Percentiles rank a stretch among this genome's conserved stretches.
Evolutionary conservation across 1,140 invertebrate genomes (phyloP).

Genomic region (Diploscapter pachys): DNA sequence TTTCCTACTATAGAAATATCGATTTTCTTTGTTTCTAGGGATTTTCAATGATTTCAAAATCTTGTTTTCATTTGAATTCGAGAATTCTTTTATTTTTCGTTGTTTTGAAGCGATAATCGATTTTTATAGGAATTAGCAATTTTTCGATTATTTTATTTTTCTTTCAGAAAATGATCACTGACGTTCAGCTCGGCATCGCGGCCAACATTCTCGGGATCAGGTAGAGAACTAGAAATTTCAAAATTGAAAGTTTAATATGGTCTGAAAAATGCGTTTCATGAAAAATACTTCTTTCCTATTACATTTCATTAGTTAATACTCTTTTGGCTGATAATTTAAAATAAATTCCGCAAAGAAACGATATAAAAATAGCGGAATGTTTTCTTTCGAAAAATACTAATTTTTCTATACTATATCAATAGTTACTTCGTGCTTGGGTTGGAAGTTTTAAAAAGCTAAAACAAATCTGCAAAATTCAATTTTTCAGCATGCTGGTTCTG

Average conservation of each 20-base stretch:
- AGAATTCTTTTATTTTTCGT: not conserved
- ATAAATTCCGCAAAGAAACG: too few species aligned
- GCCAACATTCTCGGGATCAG: conserved; percentile 56
- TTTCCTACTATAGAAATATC: not conserved
- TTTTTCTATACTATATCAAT: too few species aligned
- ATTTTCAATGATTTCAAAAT: not conserved
- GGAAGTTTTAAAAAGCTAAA: too few species aligned
- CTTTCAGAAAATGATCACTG: conserved; percentile 51
- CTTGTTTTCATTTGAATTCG: not conserved
- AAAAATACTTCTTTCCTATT: too few species aligned
- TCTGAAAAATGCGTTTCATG: too few species aligned
- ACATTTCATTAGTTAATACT: too few species aligned
- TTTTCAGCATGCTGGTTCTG: conserved; percentile 50
- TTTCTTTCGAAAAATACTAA: too few species aligned
- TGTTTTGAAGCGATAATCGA: conserved; percentile 1
- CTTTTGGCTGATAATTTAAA: too few species aligned
- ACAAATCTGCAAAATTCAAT: too few species aligned
- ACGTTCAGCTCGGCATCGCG: conserved; percentile 56
- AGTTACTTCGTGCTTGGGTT: too few species aligned
- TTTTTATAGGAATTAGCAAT: not conserved
- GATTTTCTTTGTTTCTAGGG: conserved; percentile 3
- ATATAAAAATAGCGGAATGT: too few species aligned
- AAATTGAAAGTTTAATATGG: too few species aligned
- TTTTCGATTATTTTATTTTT: not conserved
- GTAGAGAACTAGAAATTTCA: not conserved